Conservation (phyloP, 2,888 invertebrate species). For the Rhamphomyia laevipes region DNA sequence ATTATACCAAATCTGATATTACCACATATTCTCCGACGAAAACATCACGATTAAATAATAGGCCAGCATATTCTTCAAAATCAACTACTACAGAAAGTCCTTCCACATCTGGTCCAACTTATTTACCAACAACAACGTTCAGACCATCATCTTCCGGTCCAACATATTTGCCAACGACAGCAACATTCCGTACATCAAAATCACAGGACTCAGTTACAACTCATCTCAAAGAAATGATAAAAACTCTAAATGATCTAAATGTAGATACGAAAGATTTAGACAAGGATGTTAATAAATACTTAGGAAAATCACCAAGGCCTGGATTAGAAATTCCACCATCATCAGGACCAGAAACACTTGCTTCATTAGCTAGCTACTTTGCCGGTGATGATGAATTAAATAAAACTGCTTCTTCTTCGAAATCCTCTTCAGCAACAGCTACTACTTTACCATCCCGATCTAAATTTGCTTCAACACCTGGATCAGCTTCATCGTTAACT, state of each 20-base stretch:
- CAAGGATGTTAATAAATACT: conserved; percentile 32
- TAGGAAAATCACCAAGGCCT: conserved; percentile 42
- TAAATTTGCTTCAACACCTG: conserved; percentile 17
- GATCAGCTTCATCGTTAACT: conserved; percentile 20
- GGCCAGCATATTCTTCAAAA: too few species aligned
- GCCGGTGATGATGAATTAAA: conserved; percentile 41
- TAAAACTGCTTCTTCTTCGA: conserved; percentile 21
- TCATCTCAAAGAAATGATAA: conserved; percentile 56
- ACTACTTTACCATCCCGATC: not conserved
- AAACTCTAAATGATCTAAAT: conserved; percentile 48
- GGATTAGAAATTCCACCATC: conserved; percentile 62
- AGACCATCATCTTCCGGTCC: conserved; percentile 7
- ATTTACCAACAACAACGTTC: conserved; percentile 18
- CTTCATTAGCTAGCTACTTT: conserved; percentile 69
- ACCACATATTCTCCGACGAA: too few species aligned
- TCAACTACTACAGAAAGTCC: conserved; percentile 3
- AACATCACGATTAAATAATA: too few species aligned
- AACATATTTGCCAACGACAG: conserved; percentile 8
- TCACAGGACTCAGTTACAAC: conserved; percentile 42
- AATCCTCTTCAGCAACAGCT: conserved; percentile 5
- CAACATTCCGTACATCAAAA: not conserved
- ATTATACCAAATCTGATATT: too few species aligned
- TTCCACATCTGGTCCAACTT: conserved; percentile 27
- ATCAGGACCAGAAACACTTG: conserved; percentile 63
- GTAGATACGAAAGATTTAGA: conserved; percentile 35